Evolutionary conservation across 1,140 invertebrate genomes (phyloP).

Genomic region (Lamellibrachia luymesi): DNA sequence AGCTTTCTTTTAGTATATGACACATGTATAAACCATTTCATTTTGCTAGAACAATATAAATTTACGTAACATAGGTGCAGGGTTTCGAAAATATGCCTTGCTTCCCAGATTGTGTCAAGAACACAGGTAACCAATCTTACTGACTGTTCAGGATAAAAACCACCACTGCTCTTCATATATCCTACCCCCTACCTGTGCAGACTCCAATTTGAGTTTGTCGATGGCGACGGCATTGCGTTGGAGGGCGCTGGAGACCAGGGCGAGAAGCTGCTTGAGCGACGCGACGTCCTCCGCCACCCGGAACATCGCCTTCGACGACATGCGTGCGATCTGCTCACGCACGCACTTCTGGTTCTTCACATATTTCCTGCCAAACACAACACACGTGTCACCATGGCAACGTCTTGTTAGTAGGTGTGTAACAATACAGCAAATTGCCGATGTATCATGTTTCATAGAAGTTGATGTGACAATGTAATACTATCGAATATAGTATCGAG

Average conservation of each 20-base stretch:
- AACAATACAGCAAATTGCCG: background rate
- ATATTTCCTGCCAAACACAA: constrained; percentile 64
- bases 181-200: constrained; percentile 60
- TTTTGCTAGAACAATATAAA: too few relatives aligned
- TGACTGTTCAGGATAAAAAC: too few relatives aligned
- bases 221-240: constrained; percentile 65
- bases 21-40: too few relatives aligned
- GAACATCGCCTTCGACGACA: constrained; percentile 68
- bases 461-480: too few relatives aligned
- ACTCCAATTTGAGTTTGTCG: constrained; percentile 73
- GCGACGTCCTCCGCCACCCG: constrained; percentile 67
- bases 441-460: background rate
- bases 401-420: background rate
- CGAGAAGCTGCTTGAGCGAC: constrained; percentile 67
- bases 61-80: too few relatives aligned
- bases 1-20: too few relatives aligned
- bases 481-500: too few relatives aligned
- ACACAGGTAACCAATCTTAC: too few relatives aligned
- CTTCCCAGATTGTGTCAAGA: too few relatives aligned
- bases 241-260: constrained; percentile 59
- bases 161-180: background rate
- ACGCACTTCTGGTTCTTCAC: constrained; percentile 80
- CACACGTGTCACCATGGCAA: background rate
- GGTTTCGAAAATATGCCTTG: too few relatives aligned
- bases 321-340: constrained; percentile 77